Evolutionary conservation across 2,797 vertebrate genomes (phyloP).

Genomic region (Artibeus lituratus): DNA sequence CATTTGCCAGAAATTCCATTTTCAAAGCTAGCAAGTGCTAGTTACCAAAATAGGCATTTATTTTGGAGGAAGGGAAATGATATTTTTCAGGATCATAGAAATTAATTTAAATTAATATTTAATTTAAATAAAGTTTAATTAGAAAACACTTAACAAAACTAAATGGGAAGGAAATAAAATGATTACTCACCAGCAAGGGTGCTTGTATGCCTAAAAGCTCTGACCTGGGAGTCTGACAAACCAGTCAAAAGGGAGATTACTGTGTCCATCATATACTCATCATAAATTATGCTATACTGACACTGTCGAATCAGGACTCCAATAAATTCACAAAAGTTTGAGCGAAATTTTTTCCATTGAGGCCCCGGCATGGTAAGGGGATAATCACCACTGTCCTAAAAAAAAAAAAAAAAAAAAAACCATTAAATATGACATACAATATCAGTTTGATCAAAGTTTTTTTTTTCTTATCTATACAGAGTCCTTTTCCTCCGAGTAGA

Average conservation of each 20-base stretch:
- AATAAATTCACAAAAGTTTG: slow-evolving; percentile 99
- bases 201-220: slow-evolving; percentile 99
- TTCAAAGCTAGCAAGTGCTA: background rate
- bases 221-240: slow-evolving; percentile 98
- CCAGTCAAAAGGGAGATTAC: slow-evolving; percentile 99
- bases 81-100: background rate
- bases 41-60: background rate
- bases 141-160: background rate
- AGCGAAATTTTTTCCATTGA: slow-evolving; percentile 99
- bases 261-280: slow-evolving; percentile 99
- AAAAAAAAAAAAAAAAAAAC: slow-evolving; percentile 35
- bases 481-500: background rate
- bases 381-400: slow-evolving; percentile 98
- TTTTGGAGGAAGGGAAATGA: background rate
- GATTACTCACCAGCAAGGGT: slow-evolving; percentile 93
- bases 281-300: slow-evolving; percentile 99
- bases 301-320: slow-evolving; percentile 98
- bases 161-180: background rate
- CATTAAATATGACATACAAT: slow-evolving; percentile 21
- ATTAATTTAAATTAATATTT: slow-evolving; percentile 29
- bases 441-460: background rate
- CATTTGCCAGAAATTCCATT: slow-evolving; percentile 23
- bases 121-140: slow-evolving; percentile 8
- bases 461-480: background rate
- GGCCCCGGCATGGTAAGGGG: slow-evolving; percentile 99